Base-by-base conservation (phyloP, 2,888 invertebrate genomes). In the Sabatieria punctata region DNA sequence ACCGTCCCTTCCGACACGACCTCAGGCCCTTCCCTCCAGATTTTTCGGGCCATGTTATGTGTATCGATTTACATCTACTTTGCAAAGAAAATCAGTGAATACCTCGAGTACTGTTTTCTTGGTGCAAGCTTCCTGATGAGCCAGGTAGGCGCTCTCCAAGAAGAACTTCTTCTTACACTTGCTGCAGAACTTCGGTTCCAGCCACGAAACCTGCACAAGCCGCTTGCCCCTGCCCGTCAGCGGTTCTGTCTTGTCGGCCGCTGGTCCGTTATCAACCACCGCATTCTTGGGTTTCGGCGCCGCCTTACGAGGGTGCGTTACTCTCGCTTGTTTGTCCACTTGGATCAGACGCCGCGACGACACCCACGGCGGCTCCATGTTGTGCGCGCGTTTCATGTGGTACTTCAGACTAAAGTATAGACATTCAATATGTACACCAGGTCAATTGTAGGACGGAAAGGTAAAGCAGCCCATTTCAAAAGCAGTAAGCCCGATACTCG, bases 381-480 rank as follows among this genome's bases (percentile, higher is more conserved):
- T n/a, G 30, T 45, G 45, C 27, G 45, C 37, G 2, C 45, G 38
- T n/a, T 26, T 22, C 38, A 45, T 24, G 45, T 45, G 45, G 23
- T 45, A 45, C 25, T 45, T 45, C 15, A 45, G 19, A 27, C 45
- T 44, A 27, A 21, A 44, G 33, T 13, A 11, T 13, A 33, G n/a
- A 33, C 33, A n/a, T n/a, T n/a, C n/a, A n/a, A n/a, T n/a, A n/a
- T n/a, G n/a, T n/a, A n/a, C n/a, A n/a, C n/a, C n/a, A n/a, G n/a
- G n/a, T n/a, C n/a, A n/a, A n/a, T n/a, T n/a, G n/a, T n/a, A n/a
- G n/a, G n/a, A n/a, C n/a, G n/a, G n/a, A n/a, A n/a, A n/a, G n/a
- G n/a, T n/a, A n/a, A n/a, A n/a, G n/a, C n/a, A n/a, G n/a, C n/a
- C n/a, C n/a, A n/a, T n/a, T n/a, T n/a, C n/a, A n/a, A n/a, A n/a